Evolutionary conservation across 2,113 vertebrate genomes (phyloP).

Genomic region (Sylvicapra grimmia): DNA sequence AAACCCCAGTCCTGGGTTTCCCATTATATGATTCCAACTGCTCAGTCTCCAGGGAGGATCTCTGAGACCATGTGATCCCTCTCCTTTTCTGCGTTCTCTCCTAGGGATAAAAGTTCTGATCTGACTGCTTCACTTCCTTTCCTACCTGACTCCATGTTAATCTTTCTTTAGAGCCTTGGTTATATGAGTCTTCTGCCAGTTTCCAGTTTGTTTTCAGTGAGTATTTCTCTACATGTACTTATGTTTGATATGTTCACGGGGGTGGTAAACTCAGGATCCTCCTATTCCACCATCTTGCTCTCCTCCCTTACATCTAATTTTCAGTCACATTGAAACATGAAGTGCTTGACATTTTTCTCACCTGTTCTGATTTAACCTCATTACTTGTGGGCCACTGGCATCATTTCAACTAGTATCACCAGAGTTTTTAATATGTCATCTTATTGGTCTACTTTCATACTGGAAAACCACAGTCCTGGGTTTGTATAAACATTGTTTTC

Average conservation of each 20-base stretch:
- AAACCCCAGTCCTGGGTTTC: not conserved
- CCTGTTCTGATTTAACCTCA: not conserved
- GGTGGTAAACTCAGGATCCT: not conserved
- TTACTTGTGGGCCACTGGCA: not conserved
- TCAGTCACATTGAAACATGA: not conserved
- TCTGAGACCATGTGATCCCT: not conserved
- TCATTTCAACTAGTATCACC: not conserved
- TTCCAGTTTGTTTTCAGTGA: not conserved
- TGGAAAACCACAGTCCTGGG: not conserved
- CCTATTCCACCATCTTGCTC: not conserved
- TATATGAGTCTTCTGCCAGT: not conserved
- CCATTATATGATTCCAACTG: not conserved
- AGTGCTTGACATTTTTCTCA: not conserved
- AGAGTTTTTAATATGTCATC: not conserved
- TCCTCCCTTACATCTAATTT: not conserved
- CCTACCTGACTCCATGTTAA: not conserved
- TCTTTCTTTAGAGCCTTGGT: not conserved
- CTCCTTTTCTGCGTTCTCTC: not conserved
- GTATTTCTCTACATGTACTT: not conserved
- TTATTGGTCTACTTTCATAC: not conserved
- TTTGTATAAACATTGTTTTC: not conserved
- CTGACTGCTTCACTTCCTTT: not conserved
- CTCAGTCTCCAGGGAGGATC: not conserved
- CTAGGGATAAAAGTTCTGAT: not conserved
- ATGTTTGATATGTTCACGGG: not conserved